Evolutionary conservation across 2,113 vertebrate species (phyloP).

Genomic region (Myrmophylax atrothorax): DNA sequence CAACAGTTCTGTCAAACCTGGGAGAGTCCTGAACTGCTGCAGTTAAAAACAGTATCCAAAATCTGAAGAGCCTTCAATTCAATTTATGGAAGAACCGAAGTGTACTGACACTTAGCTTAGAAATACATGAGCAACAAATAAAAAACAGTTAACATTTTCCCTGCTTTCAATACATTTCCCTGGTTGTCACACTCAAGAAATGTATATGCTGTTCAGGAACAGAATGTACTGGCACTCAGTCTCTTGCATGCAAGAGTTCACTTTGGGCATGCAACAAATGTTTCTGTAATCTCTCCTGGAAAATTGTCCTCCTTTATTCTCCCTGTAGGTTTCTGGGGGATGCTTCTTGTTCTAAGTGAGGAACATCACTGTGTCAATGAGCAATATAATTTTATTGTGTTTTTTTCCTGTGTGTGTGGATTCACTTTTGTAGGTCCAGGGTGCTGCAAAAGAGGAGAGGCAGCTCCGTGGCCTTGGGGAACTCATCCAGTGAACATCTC

Average conservation of each 20-base stretch:
- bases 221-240: conserved; percentile 58
- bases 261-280: conserved; percentile 39
- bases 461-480: neutral
- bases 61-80: neutral
- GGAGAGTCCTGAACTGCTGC: neutral
- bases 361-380: neutral
- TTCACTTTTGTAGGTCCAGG: neutral
- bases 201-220: conserved; percentile 53
- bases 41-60: neutral
- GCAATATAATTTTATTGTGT: neutral
- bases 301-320: neutral
- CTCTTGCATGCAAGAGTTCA: conserved; percentile 25
- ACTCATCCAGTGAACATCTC: neutral
- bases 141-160: conserved; percentile 22
- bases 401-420: neutral
- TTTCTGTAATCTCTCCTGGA: conserved; percentile 33
- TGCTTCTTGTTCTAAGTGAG: neutral
- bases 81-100: neutral
- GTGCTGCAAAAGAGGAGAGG: neutral
- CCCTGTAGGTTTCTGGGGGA: neutral
- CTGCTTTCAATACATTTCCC: conserved; percentile 56
- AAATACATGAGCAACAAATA: neutral
- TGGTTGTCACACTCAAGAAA: conserved; percentile 32
- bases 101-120: neutral
- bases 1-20: neutral